phyloP scores from a whole-genome alignment of 2,113 vertebrate species.

The Perca schrenkii region DNA sequence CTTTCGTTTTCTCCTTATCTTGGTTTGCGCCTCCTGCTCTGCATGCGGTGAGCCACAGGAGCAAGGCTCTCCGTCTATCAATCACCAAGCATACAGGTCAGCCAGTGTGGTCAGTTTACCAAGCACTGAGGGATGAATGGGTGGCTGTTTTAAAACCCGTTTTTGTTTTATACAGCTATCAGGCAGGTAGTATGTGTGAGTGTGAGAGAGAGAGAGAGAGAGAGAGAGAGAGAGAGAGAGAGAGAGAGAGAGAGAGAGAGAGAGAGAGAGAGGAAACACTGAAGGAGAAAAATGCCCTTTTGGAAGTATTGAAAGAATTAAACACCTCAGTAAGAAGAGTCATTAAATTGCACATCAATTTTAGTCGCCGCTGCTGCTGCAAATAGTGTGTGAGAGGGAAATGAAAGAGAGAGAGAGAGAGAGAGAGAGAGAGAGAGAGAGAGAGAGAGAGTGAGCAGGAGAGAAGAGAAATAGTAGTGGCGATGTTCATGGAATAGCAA shows the following conservation, averaged over 20 bases:
- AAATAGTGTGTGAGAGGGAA: not conserved
- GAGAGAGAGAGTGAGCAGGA: not conserved
- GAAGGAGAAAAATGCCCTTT: constrained; percentile 18
- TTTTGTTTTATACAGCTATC: not conserved
- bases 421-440: not conserved
- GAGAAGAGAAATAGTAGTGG: not conserved
- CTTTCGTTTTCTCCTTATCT: constrained; percentile 20
- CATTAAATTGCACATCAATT: constrained; percentile 58
- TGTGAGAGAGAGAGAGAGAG: not conserved
- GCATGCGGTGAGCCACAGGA: constrained; percentile 24
- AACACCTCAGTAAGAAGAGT: constrained; percentile 38
- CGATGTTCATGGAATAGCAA: constrained; percentile 57
- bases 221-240: not conserved
- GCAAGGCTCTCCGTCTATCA: constrained; percentile 33
- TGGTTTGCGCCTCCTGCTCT: constrained; percentile 23
- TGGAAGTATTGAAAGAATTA: constrained; percentile 43
- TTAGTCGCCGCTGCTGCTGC: constrained; percentile 30
- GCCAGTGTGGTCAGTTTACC: constrained; percentile 13
- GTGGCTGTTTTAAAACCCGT: not conserved
- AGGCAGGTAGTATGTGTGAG: not conserved
- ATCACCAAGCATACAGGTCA: constrained; percentile 9
- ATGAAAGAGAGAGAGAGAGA: not conserved
- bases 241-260: not conserved
- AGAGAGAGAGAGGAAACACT: not conserved
- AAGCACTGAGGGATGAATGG: not conserved